Percentiles rank a stretch among this genome's conserved stretches.
phyloP scores from a whole-genome alignment of 2,888 invertebrate species.

The Mythimna vitellina region DNA sequence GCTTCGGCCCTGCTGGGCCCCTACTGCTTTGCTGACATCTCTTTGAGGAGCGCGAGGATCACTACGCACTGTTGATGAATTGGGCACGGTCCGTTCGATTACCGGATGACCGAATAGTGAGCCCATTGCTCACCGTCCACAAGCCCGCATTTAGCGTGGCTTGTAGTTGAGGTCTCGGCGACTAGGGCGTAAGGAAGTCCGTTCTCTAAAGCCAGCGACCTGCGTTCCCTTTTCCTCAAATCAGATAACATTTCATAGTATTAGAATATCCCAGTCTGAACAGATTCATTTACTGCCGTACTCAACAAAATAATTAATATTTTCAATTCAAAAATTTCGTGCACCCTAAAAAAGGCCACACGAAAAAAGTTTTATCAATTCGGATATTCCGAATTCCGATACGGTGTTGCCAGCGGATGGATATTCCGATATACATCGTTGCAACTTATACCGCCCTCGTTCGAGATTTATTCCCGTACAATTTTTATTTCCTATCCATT shows the following conservation, averaged over 20 bases:
- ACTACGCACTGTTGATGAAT: no score
- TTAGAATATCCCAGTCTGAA: not conserved
- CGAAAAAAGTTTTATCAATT: constrained; percentile 52
- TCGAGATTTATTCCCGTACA: constrained; percentile 68
- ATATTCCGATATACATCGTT: constrained; percentile 60
- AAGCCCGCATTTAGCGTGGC: no score
- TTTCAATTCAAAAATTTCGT: constrained; percentile 24
- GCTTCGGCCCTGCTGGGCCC: no score
- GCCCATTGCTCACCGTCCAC: no score
- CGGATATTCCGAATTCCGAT: constrained; percentile 51
- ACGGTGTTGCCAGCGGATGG: constrained; percentile 48
- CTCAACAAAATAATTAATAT: constrained; percentile 30
- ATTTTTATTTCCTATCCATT: constrained; percentile 75
- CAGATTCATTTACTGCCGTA: not conserved
- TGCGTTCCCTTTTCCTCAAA: not conserved
- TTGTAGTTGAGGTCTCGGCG: no score
- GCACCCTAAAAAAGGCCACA: constrained; percentile 23
- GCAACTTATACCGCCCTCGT: constrained; percentile 69
- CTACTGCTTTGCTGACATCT: no score
- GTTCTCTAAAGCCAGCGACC: no score
- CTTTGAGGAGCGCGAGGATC: no score
- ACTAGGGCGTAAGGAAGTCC: no score
- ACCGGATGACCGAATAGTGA: no score
- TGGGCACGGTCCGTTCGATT: no score
- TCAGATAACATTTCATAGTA: constrained; percentile 5